Evolutionary conservation across 2,113 vertebrate species (phyloP), one percentile per base, ranked within the genome.

Genomic region (Melanostigma gelatinosum): DNA sequence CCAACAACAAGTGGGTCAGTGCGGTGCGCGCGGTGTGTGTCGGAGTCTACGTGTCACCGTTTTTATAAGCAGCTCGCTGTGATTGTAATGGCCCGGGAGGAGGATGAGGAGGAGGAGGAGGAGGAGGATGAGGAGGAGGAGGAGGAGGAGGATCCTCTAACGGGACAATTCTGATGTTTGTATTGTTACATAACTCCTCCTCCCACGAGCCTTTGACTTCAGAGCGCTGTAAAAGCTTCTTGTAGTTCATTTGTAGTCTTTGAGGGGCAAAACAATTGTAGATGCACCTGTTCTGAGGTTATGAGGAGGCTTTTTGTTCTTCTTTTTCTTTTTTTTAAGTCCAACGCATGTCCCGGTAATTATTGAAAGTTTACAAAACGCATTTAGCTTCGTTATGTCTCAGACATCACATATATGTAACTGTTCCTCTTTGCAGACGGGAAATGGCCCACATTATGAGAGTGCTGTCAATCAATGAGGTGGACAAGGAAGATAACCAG

Each of bases 41-140:
- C 6, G 29, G 55, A 70, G 5, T 11, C 29, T 7, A 70, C 29
- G n/a, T n/a, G 70, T 2, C 13, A 3, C 8, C 12, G 74, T 20
- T 2, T 74, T 77, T 82, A 72, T 75, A 54, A 54, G 4, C 40
- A 44, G 4, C 40, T 32, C 34, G 1, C 38, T 48, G 40, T 2
- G 61, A 65, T 40, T 74, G 46, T 1, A 32, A 24, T 1, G 67
- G 34, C n/a, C 13, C 24, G 32, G 71, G 54, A 62, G 83, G 83
- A 20, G 55, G 24, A 52, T 80, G 83, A 20, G 55, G 24, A 52
- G 50, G 50, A 20, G 83, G 83, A 20, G 55, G 24, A 52, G 50
- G 50, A 20, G 83, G 83, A 20, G 71, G 54, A 62, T 80, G 83
- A 20, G 55, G 24, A 52, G 80, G 83, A 20, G 55, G 24, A 52